phyloP scores from a whole-genome alignment of 2,113 vertebrate genomes.

The Gopherus evgoodei region DNA sequence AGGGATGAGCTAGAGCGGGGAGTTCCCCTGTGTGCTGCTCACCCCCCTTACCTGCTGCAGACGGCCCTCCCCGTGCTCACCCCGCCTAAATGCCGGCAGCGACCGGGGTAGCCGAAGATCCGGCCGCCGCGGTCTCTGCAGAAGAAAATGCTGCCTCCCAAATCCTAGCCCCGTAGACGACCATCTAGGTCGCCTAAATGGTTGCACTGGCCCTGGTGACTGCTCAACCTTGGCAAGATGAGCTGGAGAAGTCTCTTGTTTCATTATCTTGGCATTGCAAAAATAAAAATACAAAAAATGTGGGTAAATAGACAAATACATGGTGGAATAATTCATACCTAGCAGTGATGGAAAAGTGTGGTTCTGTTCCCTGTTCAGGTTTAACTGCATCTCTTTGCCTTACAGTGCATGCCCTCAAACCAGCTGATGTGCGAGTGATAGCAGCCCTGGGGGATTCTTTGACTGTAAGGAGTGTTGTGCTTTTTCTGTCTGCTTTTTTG shows the following conservation, averaged over 20 bases:
- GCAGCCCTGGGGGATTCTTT: slow-evolving; percentile 93
- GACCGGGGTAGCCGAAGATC: too few relatives aligned
- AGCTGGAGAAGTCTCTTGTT: background rate
- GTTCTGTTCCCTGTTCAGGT: background rate
- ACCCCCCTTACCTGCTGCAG: too few relatives aligned
- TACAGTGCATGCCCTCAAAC: slow-evolving; percentile 90
- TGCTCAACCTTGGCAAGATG: background rate
- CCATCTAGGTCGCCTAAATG: too few relatives aligned
- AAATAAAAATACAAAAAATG: background rate
- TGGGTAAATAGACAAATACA: background rate
- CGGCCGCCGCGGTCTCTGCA: too few relatives aligned
- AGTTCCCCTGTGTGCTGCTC: too few relatives aligned
- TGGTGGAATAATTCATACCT: background rate
- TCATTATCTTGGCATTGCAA: background rate
- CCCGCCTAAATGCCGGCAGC: too few relatives aligned
- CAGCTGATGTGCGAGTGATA: slow-evolving; percentile 90
- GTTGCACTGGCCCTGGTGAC: background rate
- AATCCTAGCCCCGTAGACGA: too few relatives aligned
- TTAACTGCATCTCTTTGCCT: slow-evolving; percentile 19
- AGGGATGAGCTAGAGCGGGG: too few relatives aligned
- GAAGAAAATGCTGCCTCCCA: too few relatives aligned
- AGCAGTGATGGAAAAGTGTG: background rate
- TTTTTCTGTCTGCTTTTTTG: background rate
- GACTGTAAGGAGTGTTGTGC: slow-evolving; percentile 81
- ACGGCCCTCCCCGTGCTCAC: too few relatives aligned